Percentiles rank a stretch among this genome's conserved stretches.
Conservation (phyloP, 1,140 invertebrate genomes). For the Monochamus saltuarius region DNA sequence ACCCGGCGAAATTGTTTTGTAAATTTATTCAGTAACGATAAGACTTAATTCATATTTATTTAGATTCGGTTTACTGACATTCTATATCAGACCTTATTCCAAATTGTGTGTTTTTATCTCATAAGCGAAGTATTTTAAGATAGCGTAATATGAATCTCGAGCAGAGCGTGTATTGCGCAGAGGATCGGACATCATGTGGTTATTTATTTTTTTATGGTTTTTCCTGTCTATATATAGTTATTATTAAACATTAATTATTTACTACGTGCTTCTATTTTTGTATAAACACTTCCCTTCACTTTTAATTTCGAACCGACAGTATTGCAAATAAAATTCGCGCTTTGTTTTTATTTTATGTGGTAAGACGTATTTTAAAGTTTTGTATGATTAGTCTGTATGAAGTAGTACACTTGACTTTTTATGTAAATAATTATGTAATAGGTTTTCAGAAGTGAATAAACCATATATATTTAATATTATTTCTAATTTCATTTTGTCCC, state of each 20-base stretch:
- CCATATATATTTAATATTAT: slow-evolving; percentile 29
- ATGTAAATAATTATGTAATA: slow-evolving; percentile 29
- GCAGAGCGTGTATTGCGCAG: background rate
- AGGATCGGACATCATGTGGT: slow-evolving; percentile 4
- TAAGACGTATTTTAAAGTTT: slow-evolving; percentile 18
- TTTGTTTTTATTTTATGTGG: background rate
- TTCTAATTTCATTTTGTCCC: background rate
- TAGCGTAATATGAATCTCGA: slow-evolving; percentile 6
- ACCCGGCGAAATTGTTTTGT: background rate
- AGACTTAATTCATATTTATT: slow-evolving; percentile 11
- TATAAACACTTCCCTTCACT: background rate
- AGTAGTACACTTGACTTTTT: slow-evolving; percentile 23
- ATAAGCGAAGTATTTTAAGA: slow-evolving; percentile 17
- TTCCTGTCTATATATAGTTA: background rate
- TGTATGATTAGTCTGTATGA: slow-evolving; percentile 17
- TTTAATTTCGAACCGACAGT: too few species aligned
- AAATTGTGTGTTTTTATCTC: slow-evolving; percentile 19
- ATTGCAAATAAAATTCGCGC: too few species aligned
- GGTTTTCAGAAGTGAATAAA: slow-evolving; percentile 31
- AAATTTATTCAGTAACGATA: background rate
- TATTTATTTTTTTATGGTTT: slow-evolving; percentile 9
- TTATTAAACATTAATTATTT: slow-evolving; percentile 2
- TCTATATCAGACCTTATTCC: background rate
- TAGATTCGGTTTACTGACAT: slow-evolving; percentile 6
- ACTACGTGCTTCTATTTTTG: slow-evolving; percentile 7